These are phyloP conservation scores for Aulostomus chinensis DNA, from an alignment of 2,797 vertebrate genomes.

Conservation along the genomic window DNA sequence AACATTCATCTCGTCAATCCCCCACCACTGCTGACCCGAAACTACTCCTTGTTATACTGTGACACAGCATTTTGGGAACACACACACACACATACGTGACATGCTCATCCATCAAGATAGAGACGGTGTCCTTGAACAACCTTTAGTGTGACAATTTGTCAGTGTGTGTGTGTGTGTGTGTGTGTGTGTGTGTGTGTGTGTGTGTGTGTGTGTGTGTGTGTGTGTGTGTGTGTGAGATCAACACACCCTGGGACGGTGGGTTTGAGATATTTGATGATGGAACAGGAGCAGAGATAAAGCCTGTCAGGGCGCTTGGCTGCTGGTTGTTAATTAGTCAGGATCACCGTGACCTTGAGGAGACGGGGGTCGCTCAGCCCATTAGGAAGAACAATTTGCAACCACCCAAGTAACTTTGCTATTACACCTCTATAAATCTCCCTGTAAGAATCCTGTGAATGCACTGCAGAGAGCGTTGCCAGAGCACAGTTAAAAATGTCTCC, in stretches of 20 bases:
- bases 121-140: conserved; percentile 43
- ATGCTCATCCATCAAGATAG: conserved; percentile 47
- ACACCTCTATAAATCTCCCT: conserved; percentile 56
- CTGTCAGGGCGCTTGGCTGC: conserved; percentile 17
- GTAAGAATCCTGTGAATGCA: too few relatives aligned
- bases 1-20: conserved; percentile 38
- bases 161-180: too few relatives aligned
- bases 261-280: conserved; percentile 50
- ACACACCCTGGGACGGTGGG: conserved; percentile 20
- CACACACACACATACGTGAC: conserved; percentile 42
- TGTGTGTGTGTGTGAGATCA: neutral
- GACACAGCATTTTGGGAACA: conserved; percentile 54
- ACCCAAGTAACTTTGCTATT: conserved; percentile 50
- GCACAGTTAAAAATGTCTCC: conserved; percentile 13
- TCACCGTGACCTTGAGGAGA: conserved; percentile 47
- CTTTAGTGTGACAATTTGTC: too few relatives aligned
- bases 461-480: conserved; percentile 23
- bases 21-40: conserved; percentile 34
- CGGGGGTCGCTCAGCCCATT: conserved; percentile 54
- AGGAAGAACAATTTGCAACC: conserved; percentile 39
- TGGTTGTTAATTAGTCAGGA: conserved; percentile 51
- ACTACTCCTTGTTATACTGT: conserved; percentile 39
- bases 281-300: conserved; percentile 46
- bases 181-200: too few relatives aligned
- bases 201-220: neutral